Conservation (phyloP, 2,113 vertebrate genomes). For the Loxodonta africana region DNA sequence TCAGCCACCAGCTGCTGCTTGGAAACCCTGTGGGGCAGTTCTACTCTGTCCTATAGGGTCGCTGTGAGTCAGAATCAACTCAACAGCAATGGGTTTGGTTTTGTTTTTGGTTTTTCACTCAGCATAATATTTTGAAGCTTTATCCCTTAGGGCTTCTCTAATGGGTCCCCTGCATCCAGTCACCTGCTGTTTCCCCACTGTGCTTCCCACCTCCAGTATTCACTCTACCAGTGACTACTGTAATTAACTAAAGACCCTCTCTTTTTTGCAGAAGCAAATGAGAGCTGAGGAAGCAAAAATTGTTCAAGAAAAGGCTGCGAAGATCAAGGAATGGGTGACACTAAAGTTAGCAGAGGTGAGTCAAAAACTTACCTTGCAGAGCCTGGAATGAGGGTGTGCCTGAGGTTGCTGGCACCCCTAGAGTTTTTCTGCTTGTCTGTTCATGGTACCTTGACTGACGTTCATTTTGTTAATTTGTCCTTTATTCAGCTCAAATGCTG, state of each 20-base stretch:
- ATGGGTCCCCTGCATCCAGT: background rate
- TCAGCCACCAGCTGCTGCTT: no score
- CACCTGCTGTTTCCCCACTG: background rate
- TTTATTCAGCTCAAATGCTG: background rate
- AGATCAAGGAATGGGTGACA: slow-evolving; percentile 99
- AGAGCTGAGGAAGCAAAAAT: slow-evolving; percentile 95
- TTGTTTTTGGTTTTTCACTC: background rate
- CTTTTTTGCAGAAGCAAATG: slow-evolving; percentile 91
- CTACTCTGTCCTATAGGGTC: no score
- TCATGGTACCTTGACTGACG: background rate
- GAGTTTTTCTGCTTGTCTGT: background rate
- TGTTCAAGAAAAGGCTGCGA: slow-evolving; percentile 97
- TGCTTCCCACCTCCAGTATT: background rate
- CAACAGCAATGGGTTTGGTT: no score
- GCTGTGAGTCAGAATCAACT: no score
- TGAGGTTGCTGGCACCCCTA: background rate
- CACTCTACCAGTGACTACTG: background rate
- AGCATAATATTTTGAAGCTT: background rate
- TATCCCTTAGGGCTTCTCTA: background rate
- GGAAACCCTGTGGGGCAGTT: no score
- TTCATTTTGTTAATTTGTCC: background rate
- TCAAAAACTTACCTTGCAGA: background rate
- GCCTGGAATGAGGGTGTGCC: background rate
- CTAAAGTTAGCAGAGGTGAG: slow-evolving; percentile 95
- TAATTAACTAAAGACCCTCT: background rate